Conservation (phyloP, 2,888 invertebrate genomes). For the Cerastis rubricosa region DNA sequence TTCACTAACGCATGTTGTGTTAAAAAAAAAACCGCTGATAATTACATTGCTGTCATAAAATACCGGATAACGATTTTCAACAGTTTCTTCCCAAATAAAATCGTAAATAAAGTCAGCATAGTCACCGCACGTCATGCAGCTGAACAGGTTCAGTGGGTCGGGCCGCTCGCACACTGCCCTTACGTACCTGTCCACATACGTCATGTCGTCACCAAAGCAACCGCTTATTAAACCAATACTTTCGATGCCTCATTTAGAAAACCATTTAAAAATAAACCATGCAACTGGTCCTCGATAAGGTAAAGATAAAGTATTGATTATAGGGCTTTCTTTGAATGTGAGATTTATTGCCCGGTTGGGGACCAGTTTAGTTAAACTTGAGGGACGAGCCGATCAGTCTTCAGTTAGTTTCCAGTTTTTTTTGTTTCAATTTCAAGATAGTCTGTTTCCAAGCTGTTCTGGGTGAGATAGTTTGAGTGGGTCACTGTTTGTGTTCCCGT, state of each 20-base stretch:
- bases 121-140: conserved; percentile 74
- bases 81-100: conserved; percentile 23
- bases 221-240: conserved; percentile 64
- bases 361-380: conserved; percentile 42
- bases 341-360: conserved; percentile 43
- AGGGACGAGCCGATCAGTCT: conserved; percentile 46
- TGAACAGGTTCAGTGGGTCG: conserved; percentile 84
- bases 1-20: background rate
- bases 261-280: conserved; percentile 62
- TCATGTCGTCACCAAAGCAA: conserved; percentile 60
- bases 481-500: conserved; percentile 48
- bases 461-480: conserved; percentile 27
- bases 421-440: conserved; percentile 24
- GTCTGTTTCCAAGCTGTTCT: conserved; percentile 35
- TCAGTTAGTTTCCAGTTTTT: conserved; percentile 29
- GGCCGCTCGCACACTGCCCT: conserved; percentile 78
- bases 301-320: conserved; percentile 49
- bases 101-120: conserved; percentile 59
- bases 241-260: conserved; percentile 68
- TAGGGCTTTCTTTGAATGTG: conserved; percentile 47
- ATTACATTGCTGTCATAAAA: background rate
- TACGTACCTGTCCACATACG: conserved; percentile 72
- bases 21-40: background rate
- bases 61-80: background rate
- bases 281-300: conserved; percentile 49